Evolutionary conservation across 2,888 invertebrate species (phyloP), one percentile per base, ranked within the genome.

Genomic region (Trichogramma evanescens): DNA sequence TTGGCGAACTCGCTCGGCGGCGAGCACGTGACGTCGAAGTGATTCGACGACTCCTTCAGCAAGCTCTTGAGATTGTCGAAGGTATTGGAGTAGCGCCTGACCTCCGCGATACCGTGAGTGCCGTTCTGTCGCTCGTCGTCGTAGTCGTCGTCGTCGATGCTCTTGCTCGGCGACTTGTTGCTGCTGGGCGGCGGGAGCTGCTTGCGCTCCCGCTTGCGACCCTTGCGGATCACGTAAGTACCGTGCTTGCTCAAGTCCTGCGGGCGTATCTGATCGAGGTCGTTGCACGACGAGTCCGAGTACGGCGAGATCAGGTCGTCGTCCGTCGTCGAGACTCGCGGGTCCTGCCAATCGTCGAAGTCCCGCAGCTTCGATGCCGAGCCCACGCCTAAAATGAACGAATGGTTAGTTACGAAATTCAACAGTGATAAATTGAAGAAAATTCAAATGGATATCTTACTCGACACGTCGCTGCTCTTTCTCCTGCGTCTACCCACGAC

Each of bases 141-240:
- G 5, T 81, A 80, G 48, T 82, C 82, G 40, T 81, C 73, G 66
- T 80, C 81, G 64, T 82, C 81, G 54, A 81, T 76, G 39, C 80
- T 80, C 66, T 81, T 84, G 39, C 77, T 77, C 9, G 82, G 77
- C 54, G 81, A 82, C 70, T 82, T 82, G 13, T 66, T 79, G 79
- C 68, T 83, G 80, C 26, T 26, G 26, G 26, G 26, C 26, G 84
- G 84, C 26, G 26, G 26, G 67, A 89, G 76, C 56, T 86, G 83
- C 73, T 87, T 86, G 53, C 89, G 80, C 67, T 86, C 87, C 68
- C 82, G 77, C 58, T 76, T 83, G 71, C 88, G 85, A 54, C 89
- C 89, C 65, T 88, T 85, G 50, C 91, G 81, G 63, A 92, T 89
- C 46, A 91, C 86, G 72, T 91, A 92, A n/a, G 91, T 92, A 42